A percentile compares a stretch with the other conserved stretches of the same genome.
Conservation (phyloP, 2,888 invertebrate species). For the Dinocampus coccinellae region DNA sequence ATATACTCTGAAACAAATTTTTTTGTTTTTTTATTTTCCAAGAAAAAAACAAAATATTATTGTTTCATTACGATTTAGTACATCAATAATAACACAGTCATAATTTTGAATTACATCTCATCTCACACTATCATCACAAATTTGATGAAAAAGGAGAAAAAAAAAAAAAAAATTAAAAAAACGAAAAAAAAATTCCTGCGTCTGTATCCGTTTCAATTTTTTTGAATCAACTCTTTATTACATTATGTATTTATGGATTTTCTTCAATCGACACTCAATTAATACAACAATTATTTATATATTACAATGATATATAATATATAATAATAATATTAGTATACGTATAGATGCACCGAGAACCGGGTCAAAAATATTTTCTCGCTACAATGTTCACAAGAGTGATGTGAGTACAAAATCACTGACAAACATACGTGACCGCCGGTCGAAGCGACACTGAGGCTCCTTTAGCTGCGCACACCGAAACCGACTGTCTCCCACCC, state of each 20-base stretch:
- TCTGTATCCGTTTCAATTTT: background rate
- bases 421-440: conserved; percentile 57
- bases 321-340: background rate
- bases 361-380: conserved; percentile 32
- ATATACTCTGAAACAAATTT: background rate
- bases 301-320: background rate
- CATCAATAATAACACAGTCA: background rate
- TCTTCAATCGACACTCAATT: background rate
- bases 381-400: background rate
- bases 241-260: background rate
- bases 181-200: background rate
- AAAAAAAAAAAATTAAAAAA: no score
- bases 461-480: conserved; percentile 57
- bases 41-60: background rate
- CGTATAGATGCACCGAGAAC: conserved; percentile 12
- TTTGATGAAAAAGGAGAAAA: no score
- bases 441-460: conserved; percentile 65
- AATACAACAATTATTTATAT: background rate
- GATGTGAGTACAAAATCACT: conserved; percentile 27
- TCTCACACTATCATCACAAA: background rate
- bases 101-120: background rate
- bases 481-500: conserved; percentile 57
- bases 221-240: conserved; percentile 2
- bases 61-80: background rate
- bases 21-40: no score